Evolutionary conservation across 2,888 invertebrate species (phyloP), one percentile per base, ranked within the genome.

Genomic region (Cabera pusaria): DNA sequence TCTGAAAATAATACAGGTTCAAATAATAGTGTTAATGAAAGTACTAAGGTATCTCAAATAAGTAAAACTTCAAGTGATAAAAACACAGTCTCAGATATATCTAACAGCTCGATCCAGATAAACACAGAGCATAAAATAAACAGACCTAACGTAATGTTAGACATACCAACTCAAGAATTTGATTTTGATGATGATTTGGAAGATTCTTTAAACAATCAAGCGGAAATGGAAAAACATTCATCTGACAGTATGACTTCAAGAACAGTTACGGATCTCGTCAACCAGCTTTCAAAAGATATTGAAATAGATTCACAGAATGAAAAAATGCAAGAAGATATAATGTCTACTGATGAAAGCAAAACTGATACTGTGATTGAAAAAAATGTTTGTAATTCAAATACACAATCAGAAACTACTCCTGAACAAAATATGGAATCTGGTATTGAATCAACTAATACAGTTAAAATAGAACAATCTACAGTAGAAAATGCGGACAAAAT

Each of bases 111-210:
- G 1, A 49, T 44, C 2, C 36, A 31, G 7, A 49, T 46, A 4
- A 52, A 49, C 16, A 29, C 40, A 18, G 60, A 63, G 6, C 79
- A 80, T 46, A 57, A 64, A 1, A 50, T 85, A 1, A 68, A 65
- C n/a, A 68, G 68, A 54, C 83, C 83, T 1, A 74, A 86, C 53
- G 58, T 70, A 5, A 86, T 86, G 85, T 43, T 85, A 19, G 78
- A 85, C 49, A 85, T 86, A 55, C 85, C 84, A 2, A 68, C 67
- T 1, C 80, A 82, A 49, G 76, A 78, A 8, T 23, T 77, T 50
- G 72, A 72, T 45, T 56, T 52, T 26, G 66, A 62, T 6, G 52
- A 45, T 19, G 24, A 58, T 19, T 49, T 49, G 21, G 37, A 46
- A 9, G n/a, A n/a, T n/a, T 31, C 28, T 14, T 33, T 43, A 2